A percentile compares a stretch with the other conserved stretches of the same genome.
phyloP scores from a whole-genome alignment of 2,888 invertebrate species.

The Drosophila neutralis region DNA sequence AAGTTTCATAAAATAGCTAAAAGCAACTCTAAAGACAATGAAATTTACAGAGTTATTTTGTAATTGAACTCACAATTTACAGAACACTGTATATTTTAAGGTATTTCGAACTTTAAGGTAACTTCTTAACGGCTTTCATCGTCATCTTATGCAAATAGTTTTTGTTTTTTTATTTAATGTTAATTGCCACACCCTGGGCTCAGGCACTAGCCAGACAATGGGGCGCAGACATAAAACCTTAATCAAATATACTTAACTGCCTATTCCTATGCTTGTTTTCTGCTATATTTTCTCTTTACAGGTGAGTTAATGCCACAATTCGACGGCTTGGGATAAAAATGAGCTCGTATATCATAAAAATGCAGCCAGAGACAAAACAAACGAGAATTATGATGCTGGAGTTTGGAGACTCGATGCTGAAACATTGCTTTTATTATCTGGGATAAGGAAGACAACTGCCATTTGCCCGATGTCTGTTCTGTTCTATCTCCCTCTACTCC shows the following conservation, averaged over 20 bases:
- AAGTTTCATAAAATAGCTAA: neutral
- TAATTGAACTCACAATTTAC: neutral
- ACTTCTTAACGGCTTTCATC: conserved; percentile 11
- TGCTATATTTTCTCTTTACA: conserved; percentile 66
- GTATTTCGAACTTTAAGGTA: neutral
- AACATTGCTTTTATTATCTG: conserved; percentile 75
- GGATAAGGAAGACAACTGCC: conserved; percentile 52
- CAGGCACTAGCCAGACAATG: conserved; percentile 51
- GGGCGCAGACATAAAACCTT: conserved; percentile 59
- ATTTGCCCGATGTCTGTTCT: conserved; percentile 26
- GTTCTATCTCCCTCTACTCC: neutral
- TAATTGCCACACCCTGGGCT: conserved; percentile 55
- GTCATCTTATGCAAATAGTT: conserved; percentile 37
- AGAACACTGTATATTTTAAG: neutral
- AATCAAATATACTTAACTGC: conserved; percentile 71
- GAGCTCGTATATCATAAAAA: conserved; percentile 62
- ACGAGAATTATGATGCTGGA: conserved; percentile 32
- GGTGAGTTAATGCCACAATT: conserved; percentile 65
- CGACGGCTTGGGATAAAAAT: conserved; percentile 29
- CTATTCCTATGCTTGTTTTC: conserved; percentile 74
- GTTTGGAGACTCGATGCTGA: conserved; percentile 38
- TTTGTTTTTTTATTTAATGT: conserved; percentile 59
- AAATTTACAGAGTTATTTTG: neutral
- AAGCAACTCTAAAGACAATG: neutral
- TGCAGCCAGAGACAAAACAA: conserved; percentile 39